These are phyloP conservation scores for Acanthochromis polyacanthus DNA, from an alignment of 2,113 vertebrate genomes.

Conservation along the genomic window DNA sequence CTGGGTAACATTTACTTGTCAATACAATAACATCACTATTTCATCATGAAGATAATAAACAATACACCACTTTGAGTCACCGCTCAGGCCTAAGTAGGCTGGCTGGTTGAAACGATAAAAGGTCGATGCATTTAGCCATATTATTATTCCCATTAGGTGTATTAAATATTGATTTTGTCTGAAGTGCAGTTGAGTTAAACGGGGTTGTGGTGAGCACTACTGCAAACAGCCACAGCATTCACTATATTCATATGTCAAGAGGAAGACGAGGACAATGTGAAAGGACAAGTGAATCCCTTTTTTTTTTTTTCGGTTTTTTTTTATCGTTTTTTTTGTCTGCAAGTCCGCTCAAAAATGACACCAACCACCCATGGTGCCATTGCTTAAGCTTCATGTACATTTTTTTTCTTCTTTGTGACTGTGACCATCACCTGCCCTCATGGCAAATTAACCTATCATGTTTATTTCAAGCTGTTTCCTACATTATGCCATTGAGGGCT, in stretches of 20 bases:
- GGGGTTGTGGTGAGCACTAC: not conserved
- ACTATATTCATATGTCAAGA: constrained; percentile 5
- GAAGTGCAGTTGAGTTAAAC: not conserved
- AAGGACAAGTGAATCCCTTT: not conserved
- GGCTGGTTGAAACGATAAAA: not conserved
- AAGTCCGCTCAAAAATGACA: too few species aligned
- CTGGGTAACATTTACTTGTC: too few species aligned
- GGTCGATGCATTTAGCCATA: not conserved
- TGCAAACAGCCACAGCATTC: not conserved
- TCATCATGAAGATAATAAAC: not conserved
- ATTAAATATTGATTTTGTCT: constrained; percentile 26
- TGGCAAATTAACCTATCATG: too few species aligned
- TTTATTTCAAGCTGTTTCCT: too few species aligned
- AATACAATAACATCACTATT: not conserved
- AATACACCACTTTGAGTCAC: not conserved
- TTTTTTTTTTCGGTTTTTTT: too few species aligned
- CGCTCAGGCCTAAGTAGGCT: not conserved
- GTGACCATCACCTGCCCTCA: too few species aligned
- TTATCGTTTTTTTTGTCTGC: too few species aligned
- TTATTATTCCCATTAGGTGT: constrained; percentile 14
- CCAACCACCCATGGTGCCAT: too few species aligned
- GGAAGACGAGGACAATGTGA: not conserved
- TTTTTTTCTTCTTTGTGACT: too few species aligned
- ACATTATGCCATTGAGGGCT: too few species aligned
- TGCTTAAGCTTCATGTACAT: too few species aligned